Conservation (phyloP, 2,113 vertebrate species). For the Gasterosteus aculeatus region DNA sequence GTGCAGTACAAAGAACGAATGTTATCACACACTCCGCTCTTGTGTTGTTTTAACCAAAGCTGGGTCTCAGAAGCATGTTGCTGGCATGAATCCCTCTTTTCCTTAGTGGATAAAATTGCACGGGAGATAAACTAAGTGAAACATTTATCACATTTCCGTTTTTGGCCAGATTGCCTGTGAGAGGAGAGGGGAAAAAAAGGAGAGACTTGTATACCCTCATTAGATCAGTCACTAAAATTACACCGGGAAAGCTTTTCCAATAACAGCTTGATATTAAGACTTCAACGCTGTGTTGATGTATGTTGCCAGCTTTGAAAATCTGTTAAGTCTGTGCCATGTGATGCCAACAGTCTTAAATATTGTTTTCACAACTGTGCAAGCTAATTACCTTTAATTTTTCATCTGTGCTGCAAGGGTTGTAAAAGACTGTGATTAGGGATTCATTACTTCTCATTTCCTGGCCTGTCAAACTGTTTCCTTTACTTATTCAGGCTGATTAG, state of each 20-base stretch:
- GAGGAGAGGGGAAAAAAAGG: constrained; percentile 15
- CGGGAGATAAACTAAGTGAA: constrained; percentile 43
- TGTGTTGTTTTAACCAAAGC: constrained; percentile 27
- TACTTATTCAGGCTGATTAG: constrained; percentile 81
- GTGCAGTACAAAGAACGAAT: constrained; percentile 6
- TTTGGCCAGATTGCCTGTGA: constrained; percentile 52
- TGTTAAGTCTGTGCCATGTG: constrained; percentile 72
- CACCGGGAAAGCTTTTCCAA: constrained; percentile 63
- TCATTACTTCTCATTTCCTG: constrained; percentile 83
- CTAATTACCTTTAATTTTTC: constrained; percentile 83
- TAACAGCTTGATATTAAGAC: constrained; percentile 73
- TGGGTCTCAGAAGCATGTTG: constrained; percentile 40
- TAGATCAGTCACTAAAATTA: constrained; percentile 72
- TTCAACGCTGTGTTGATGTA: constrained; percentile 67
- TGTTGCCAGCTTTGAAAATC: constrained; percentile 67
- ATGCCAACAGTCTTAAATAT: constrained; percentile 80
- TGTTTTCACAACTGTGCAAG: constrained; percentile 80
- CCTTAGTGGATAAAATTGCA: constrained; percentile 16
- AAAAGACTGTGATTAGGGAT: constrained; percentile 77
- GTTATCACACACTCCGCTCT: constrained; percentile 30
- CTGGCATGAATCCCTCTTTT: constrained; percentile 42
- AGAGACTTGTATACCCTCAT: constrained; percentile 52
- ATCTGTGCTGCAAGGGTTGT: constrained; percentile 78
- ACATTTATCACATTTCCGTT: constrained; percentile 55
- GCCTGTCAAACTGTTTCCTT: constrained; percentile 82